Percentiles rank a stretch among this genome's conserved stretches.
Evolutionary conservation across 2,113 vertebrate species (phyloP).

Genomic region (Gopherus evgoodei): DNA sequence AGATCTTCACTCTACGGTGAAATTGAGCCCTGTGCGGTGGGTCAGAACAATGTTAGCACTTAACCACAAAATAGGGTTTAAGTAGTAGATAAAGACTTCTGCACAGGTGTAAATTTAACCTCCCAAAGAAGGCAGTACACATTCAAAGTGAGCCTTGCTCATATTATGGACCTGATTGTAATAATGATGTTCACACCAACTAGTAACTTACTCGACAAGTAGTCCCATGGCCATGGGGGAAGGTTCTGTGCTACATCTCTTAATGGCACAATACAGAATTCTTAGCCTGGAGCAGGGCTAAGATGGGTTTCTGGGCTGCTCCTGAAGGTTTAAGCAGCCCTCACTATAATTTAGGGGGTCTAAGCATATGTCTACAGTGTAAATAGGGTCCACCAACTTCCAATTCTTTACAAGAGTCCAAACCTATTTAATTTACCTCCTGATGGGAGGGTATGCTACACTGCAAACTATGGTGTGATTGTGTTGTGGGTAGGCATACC

Average conservation of each 20-base stretch:
- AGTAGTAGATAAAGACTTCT: conserved; percentile 67
- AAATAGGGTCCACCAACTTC: not conserved
- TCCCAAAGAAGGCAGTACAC: conserved; percentile 41
- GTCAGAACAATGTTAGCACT: conserved; percentile 64
- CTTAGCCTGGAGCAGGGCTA: not conserved
- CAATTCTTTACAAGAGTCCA: not conserved
- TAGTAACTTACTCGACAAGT: not conserved
- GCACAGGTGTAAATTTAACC: conserved; percentile 64
- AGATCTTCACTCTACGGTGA: conserved; percentile 50
- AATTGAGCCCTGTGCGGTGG: conserved; percentile 59
- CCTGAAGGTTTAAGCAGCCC: not conserved
- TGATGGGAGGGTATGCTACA: not conserved
- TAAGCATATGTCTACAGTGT: not conserved
- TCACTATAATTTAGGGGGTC: not conserved
- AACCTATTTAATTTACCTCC: not conserved
- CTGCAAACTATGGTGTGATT: not conserved
- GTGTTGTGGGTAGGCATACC: not conserved
- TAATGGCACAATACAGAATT: not conserved
- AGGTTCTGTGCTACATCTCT: not conserved
- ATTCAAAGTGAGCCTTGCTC: conserved; percentile 56
- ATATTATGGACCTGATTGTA: conserved; percentile 26
- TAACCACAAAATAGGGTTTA: conserved; percentile 73
- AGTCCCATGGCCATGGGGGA: conserved; percentile 31
- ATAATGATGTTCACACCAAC: conserved; percentile 13
- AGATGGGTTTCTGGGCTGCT: not conserved